Evolutionary conservation across 2,113 vertebrate genomes (phyloP), one percentile per base, ranked within the genome.

Genomic region (Marmota flaviventris): DNA sequence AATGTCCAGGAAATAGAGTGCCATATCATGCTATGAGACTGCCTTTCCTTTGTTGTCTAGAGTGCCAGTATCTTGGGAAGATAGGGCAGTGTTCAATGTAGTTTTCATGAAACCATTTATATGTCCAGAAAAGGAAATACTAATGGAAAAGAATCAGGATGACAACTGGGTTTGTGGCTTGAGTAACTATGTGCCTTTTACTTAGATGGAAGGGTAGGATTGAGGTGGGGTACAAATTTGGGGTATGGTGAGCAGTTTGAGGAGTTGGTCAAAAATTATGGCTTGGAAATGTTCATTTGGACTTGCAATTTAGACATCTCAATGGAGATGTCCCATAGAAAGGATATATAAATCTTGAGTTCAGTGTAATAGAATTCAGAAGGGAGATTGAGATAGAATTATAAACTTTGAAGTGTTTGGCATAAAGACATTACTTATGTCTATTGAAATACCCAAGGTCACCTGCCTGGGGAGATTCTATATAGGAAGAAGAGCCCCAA

Each of bases 61-160:
- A 70, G 67, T 94, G 45, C 77, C 76, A 97, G 4, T 86, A n/a
- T 97, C 97, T 97, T 94, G 81, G 79, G 91, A 97, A 97, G 96
- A 95, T 34, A 95, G 65, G 22, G 65, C 75, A 85, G 32, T 95
- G 32, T 91, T 91, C 79, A 96, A n/a, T 82, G 45, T 85, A 29
- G n/a, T 97, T 96, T 94, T 96, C 12, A 67, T 82, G 39, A 81
- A 89, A 72, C 89, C 29, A 53, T 61, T 88, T 85, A 76, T 91
- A 89, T 48, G 63, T 69, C 42, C 87, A 61, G 22, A 84, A 94
- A 84, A 92, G 79, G 17, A 65, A 95, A 42, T 93, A 61, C 7
- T 87, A 65, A 73, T 53, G 67, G 72, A 89, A 29, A 91, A n/a
- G 32, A 81, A 51, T 69, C 48, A 37, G 53, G 76, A 58, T 84